phyloP scores from a whole-genome alignment of 2,888 invertebrate genomes.

The Hoplodrina blanda region DNA sequence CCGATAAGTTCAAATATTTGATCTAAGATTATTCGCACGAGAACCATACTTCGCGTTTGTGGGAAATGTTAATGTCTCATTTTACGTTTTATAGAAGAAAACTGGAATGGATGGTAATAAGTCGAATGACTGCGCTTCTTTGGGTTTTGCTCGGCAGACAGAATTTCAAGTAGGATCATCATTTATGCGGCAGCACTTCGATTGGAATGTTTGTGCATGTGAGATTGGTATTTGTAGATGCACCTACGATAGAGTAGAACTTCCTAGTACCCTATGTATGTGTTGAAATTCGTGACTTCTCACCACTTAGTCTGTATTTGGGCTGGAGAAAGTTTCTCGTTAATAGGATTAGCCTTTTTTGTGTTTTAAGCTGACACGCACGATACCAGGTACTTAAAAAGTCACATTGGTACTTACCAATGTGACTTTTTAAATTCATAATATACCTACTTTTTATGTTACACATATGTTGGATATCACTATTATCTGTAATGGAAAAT shows the following conservation, averaged over 20 bases:
- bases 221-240: constrained; percentile 36
- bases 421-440: background rate
- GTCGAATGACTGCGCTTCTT: constrained; percentile 44
- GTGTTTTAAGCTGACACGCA: constrained; percentile 8
- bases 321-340: constrained; percentile 19
- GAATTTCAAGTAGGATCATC: constrained; percentile 50
- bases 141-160: constrained; percentile 32
- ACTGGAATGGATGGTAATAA: constrained; percentile 44
- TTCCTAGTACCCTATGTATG: background rate
- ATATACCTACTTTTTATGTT: too few relatives aligned
- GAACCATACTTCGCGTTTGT: constrained; percentile 13
- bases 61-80: constrained; percentile 22
- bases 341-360: constrained; percentile 47
- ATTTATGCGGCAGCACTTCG: constrained; percentile 50
- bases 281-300: constrained; percentile 27
- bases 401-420: too few relatives aligned
- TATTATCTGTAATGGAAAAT: too few relatives aligned
- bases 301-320: constrained; percentile 35
- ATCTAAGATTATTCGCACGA: constrained; percentile 46
- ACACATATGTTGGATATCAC: too few relatives aligned
- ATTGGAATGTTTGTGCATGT: constrained; percentile 54
- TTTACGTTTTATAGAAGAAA: constrained; percentile 6
- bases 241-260: constrained; percentile 19
- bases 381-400: background rate
- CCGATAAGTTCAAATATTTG: constrained; percentile 59